These are phyloP conservation scores for Phyllostomus discolor DNA, from an alignment of 2,113 vertebrate genomes.

Conservation along the genomic window DNA sequence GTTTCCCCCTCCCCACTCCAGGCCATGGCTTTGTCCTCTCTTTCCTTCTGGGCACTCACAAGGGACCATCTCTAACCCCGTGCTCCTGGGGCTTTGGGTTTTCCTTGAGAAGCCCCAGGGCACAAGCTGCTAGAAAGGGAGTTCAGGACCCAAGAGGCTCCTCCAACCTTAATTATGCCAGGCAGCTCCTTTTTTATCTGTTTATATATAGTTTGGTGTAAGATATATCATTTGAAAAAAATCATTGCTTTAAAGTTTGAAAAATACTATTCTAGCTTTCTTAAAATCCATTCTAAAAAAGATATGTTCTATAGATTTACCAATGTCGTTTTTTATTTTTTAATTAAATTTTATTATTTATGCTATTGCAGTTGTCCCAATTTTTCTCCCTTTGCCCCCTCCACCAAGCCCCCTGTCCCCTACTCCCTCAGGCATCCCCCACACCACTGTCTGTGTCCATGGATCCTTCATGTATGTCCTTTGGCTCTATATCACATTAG, in stretches of 20 bases:
- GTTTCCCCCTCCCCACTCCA: neutral
- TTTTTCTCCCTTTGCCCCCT: too few relatives aligned
- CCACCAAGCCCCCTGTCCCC: too few relatives aligned
- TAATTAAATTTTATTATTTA: too few relatives aligned
- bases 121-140: neutral
- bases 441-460: too few relatives aligned
- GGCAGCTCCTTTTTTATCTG: neutral
- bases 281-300: neutral
- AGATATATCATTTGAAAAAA: neutral
- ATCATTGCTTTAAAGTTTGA: neutral
- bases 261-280: neutral
- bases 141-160: neutral
- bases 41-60: neutral
- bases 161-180: neutral
- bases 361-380: too few relatives aligned
- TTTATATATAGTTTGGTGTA: conserved; percentile 5
- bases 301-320: neutral
- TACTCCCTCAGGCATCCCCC: too few relatives aligned
- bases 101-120: neutral
- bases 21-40: neutral
- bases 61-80: neutral
- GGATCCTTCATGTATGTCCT: too few relatives aligned
- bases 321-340: neutral
- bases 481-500: neutral
- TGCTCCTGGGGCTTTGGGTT: neutral